A percentile compares a stretch with the other conserved stretches of the same genome.
phyloP scores from a whole-genome alignment of 2,113 vertebrate genomes.

The Heliornis fulica region DNA sequence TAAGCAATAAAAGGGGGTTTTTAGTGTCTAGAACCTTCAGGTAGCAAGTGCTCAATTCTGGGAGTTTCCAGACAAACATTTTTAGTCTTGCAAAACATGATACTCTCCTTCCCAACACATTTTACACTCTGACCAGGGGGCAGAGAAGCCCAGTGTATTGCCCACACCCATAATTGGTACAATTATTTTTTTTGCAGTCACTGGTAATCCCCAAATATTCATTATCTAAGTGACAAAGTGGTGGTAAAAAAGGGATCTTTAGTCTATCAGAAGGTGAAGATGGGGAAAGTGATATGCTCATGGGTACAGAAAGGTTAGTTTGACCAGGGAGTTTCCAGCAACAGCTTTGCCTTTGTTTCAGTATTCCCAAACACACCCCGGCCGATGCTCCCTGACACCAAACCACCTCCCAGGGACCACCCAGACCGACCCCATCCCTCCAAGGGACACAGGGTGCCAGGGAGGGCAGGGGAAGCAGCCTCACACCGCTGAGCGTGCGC shows the following conservation, averaged over 20 bases:
- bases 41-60: neutral
- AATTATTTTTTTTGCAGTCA: neutral
- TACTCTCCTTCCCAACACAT: neutral
- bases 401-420: neutral
- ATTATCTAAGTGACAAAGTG: neutral
- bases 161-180: neutral
- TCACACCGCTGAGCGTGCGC: neutral
- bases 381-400: rapidly evolving
- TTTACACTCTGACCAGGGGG: neutral
- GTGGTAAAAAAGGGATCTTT: neutral
- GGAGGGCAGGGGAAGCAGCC: neutral
- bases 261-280: neutral
- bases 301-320: neutral
- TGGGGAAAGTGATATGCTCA: neutral
- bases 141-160: neutral
- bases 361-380: rapidly evolving
- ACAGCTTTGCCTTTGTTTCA: neutral
- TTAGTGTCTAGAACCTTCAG: neutral
- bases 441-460: neutral
- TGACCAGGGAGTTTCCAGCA: slow-evolving; percentile 2
- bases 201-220: slow-evolving; percentile 53
- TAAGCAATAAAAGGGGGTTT: neutral
- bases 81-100: neutral
- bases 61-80: slow-evolving; percentile 26
- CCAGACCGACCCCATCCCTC: too few species aligned